phyloP scores from a whole-genome alignment of 2,113 vertebrate genomes.

The Lepisosteus oculatus region DNA sequence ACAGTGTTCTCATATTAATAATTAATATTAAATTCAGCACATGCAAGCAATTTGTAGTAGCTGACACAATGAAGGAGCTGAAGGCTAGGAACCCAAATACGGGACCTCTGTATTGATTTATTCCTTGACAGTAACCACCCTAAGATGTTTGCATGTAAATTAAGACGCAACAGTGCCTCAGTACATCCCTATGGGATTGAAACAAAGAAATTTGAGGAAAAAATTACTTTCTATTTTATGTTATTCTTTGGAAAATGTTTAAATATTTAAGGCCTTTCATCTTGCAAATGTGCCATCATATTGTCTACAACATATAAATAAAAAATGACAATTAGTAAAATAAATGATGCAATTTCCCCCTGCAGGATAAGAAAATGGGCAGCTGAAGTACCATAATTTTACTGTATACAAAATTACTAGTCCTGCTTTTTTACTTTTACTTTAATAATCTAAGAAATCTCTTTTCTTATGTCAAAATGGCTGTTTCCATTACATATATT shows the following conservation, averaged over 20 bases:
- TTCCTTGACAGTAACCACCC: conserved; percentile 13
- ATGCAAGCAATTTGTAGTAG: conserved; percentile 52
- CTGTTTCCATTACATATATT: not conserved
- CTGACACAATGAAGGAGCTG: conserved; percentile 43
- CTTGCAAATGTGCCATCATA: too few species aligned
- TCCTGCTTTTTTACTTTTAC: too few species aligned
- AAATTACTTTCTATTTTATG: too few species aligned
- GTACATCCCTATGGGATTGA: not conserved
- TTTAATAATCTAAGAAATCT: not conserved
- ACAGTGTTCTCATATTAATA: conserved; percentile 66
- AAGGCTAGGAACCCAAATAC: conserved; percentile 7
- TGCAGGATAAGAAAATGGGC: too few species aligned
- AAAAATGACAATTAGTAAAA: too few species aligned
- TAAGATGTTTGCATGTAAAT: not conserved
- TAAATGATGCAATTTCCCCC: too few species aligned
- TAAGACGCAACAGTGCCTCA: not conserved
- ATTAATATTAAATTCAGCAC: conserved; percentile 63
- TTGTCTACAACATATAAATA: too few species aligned
- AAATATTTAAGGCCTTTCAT: too few species aligned
- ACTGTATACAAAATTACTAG: too few species aligned
- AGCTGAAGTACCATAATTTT: too few species aligned
- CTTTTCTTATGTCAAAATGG: not conserved
- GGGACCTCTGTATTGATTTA: conserved; percentile 9
- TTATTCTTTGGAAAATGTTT: too few species aligned
- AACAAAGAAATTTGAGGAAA: not conserved